phyloP scores from a whole-genome alignment of 2,888 invertebrate genomes.

The Idaea dimidiata region DNA sequence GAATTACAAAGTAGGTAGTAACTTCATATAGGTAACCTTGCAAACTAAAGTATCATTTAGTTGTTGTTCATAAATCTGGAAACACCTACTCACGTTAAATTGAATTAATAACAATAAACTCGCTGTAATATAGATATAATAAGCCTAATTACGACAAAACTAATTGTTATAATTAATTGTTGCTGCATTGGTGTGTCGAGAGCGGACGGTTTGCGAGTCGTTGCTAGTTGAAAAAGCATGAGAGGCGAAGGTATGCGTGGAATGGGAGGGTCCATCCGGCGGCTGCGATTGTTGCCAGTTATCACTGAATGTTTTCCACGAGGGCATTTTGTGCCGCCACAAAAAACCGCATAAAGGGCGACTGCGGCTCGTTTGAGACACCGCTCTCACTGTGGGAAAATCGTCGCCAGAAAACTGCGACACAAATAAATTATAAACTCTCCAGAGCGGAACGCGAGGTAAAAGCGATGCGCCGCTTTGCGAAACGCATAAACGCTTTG shows the following conservation, averaged over 20 bases:
- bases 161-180: constrained; percentile 17
- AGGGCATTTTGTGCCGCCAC: constrained; percentile 76
- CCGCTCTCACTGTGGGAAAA: constrained; percentile 81
- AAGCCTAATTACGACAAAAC: neutral
- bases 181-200: constrained; percentile 13
- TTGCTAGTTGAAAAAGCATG: constrained; percentile 75
- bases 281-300: constrained; percentile 80
- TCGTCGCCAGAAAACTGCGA: constrained; percentile 79
- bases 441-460: constrained; percentile 68
- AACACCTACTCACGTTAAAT: neutral
- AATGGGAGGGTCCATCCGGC: constrained; percentile 78
- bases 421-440: constrained; percentile 79
- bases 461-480: constrained; percentile 45
- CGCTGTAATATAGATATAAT: neutral
- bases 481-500: constrained; percentile 57
- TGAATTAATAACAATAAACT: neutral
- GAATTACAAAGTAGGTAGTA: neutral
- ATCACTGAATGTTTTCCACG: constrained; percentile 80
- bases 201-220: constrained; percentile 31
- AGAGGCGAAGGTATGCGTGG: constrained; percentile 72
- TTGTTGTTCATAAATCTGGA: neutral
- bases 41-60: neutral
- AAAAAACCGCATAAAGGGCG: constrained; percentile 80
- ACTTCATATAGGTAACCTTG: neutral
- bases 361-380: constrained; percentile 77